A percentile compares a stretch with the other conserved stretches of the same genome.
Conservation (phyloP, 2,888 invertebrate species). For the Andrena hattorfiana region DNA sequence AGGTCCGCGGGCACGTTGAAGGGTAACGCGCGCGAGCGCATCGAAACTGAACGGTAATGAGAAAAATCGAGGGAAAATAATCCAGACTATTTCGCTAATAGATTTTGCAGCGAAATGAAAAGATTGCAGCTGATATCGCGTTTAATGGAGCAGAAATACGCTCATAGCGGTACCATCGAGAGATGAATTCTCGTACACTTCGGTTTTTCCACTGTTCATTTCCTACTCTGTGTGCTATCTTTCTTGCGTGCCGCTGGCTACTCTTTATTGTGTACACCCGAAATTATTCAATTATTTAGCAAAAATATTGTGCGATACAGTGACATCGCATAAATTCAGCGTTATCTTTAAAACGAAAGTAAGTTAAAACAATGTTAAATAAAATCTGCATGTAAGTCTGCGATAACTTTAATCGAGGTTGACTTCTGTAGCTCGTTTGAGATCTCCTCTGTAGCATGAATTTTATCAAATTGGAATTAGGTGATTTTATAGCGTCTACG, state of each 20-base stretch:
- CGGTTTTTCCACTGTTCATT: slow-evolving; percentile 46
- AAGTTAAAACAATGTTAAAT: no score
- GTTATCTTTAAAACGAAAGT: not conserved
- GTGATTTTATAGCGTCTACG: no score
- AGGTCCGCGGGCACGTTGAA: not conserved
- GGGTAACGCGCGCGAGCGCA: not conserved
- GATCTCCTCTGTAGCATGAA: no score
- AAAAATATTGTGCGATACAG: not conserved
- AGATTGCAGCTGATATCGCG: slow-evolving; percentile 72
- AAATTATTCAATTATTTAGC: slow-evolving; percentile 5
- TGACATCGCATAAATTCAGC: not conserved
- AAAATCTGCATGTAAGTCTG: no score
- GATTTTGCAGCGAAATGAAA: slow-evolving; percentile 75
- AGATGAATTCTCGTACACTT: slow-evolving; percentile 50
- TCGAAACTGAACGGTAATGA: slow-evolving; percentile 22
- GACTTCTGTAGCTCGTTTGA: no score
- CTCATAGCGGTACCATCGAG: slow-evolving; percentile 30
- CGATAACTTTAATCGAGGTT: no score
- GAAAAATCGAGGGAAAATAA: slow-evolving; percentile 47
- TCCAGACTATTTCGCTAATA: slow-evolving; percentile 73
- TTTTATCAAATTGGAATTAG: no score
- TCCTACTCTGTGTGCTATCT: slow-evolving; percentile 19
- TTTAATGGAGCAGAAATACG: slow-evolving; percentile 75
- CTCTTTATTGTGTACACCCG: slow-evolving; percentile 20
- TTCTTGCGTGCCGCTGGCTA: not conserved